Base-by-base conservation (phyloP, 2,113 vertebrate genomes). In the Serilophus lunatus region DNA sequence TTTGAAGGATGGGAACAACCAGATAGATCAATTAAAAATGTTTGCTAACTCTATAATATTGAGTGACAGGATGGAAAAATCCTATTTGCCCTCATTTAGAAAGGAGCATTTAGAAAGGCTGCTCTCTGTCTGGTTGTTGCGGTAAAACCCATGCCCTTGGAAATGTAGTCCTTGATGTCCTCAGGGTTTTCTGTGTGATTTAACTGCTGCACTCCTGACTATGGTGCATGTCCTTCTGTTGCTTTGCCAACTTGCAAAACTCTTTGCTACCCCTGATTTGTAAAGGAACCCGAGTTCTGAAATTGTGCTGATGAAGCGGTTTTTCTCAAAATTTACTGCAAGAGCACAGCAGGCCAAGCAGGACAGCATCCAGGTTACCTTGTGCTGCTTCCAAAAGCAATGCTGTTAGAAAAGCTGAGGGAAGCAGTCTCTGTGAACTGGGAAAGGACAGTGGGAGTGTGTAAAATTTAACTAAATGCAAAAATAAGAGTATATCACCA, bases 281-380 rank as follows among this genome's bases (percentile, higher is more conserved):
- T 59, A 54, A 72, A 74, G 36, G 59, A 91, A 70, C 81, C 59
- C 15, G 50, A 85, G 59, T 68, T 91, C 78, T 91, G 59, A 49
- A 91, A 70, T 92, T 92, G 50, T 88, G 94, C 92, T 96, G 82
- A 95, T 7, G 13, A 2, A 3, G 72, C 74, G 25, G 1, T 92
- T 96, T 94, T 92, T 45, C 60, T 81, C 76, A 75, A 60, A 92
- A 81, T 83, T 83, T 93, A 70, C 85, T 75, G 63, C 72, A 75
- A 71, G 49, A 86, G 47, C 40, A 40, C 44, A 64, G 82, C 75
- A 83, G 42, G 79, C 85, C 87, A 93, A 83, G 61, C 44, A 93
- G 64, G 61, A 85, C 76, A 92, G 79, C 90, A 88, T 93, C 92
- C 94, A 95, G 92, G 90, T 77, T 96, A 81, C 72, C 68, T 70